These are phyloP conservation scores for Marisa cornuarietis DNA, from an alignment of 1,140 invertebrate species.

Conservation along the genomic window DNA sequence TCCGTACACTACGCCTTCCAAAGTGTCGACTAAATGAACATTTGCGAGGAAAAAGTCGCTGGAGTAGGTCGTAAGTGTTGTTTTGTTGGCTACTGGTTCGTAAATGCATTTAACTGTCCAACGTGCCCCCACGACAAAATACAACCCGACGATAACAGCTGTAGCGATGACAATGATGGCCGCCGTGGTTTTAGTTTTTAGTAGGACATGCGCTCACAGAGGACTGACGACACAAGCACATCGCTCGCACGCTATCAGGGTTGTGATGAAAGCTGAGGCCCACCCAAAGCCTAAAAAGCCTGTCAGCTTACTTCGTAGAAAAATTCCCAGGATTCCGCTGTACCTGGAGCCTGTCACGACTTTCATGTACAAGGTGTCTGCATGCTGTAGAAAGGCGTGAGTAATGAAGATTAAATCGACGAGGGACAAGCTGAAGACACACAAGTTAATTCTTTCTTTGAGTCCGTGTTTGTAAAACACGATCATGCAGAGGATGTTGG, in stretches of 20 bases:
- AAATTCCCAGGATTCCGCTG: too few species aligned
- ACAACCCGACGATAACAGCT: not conserved
- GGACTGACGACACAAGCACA: constrained; percentile 11
- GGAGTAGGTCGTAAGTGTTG: not conserved
- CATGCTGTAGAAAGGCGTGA: too few species aligned
- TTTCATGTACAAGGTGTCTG: too few species aligned
- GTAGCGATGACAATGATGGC: not conserved
- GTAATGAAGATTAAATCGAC: too few species aligned
- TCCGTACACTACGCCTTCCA: not conserved
- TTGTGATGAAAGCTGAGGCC: not conserved
- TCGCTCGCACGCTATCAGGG: constrained; percentile 1
- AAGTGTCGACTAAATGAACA: not conserved
- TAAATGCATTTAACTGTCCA: not conserved
- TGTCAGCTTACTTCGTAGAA: too few species aligned
- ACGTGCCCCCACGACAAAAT: not conserved
- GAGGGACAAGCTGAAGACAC: too few species aligned
- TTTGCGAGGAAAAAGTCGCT: not conserved
- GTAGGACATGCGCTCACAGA: not conserved
- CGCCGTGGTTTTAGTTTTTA: not conserved
- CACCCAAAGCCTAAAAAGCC: not conserved
- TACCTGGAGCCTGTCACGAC: too few species aligned
- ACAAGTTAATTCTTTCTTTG: too few species aligned
- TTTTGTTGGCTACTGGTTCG: not conserved
- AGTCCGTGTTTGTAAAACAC: too few species aligned
- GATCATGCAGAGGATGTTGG: too few species aligned